Conservation (phyloP, 2,113 vertebrate genomes). For the Coptodon bakossiorum region DNA sequence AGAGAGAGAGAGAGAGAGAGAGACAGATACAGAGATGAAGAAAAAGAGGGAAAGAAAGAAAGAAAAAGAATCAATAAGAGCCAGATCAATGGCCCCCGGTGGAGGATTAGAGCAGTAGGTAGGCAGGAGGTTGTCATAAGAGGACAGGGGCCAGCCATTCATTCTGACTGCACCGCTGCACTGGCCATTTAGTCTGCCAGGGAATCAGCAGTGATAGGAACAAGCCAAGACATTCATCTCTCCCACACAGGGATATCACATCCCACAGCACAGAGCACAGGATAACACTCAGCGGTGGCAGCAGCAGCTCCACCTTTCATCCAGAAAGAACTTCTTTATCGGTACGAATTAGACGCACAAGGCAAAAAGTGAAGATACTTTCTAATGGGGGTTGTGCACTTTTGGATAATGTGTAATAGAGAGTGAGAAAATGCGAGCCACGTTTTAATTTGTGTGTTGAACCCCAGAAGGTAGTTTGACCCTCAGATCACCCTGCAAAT, state of each 20-base stretch:
- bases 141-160: conserved; percentile 65
- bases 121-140: conserved; percentile 65
- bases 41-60: neutral
- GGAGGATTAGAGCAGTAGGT: conserved; percentile 63
- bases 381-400: conserved; percentile 49
- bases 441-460: conserved; percentile 39
- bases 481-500: conserved; percentile 19
- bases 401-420: conserved; percentile 27
- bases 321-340: conserved; percentile 15
- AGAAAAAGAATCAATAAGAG: conserved; percentile 57
- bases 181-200: conserved; percentile 59
- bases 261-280: conserved; percentile 33
- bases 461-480: conserved; percentile 36
- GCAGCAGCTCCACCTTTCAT: conserved; percentile 22
- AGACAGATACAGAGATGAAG: neutral
- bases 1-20: neutral
- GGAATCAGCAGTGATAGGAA: conserved; percentile 57
- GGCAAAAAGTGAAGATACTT: neutral
- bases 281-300: neutral
- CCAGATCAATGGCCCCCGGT: conserved; percentile 62
- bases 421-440: conserved; percentile 18
- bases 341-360: neutral
- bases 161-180: conserved; percentile 65
- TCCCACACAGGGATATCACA: conserved; percentile 59
- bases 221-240: conserved; percentile 66